Evolutionary conservation across 2,113 vertebrate genomes (phyloP).

Genomic region (Nettapus auritus): DNA sequence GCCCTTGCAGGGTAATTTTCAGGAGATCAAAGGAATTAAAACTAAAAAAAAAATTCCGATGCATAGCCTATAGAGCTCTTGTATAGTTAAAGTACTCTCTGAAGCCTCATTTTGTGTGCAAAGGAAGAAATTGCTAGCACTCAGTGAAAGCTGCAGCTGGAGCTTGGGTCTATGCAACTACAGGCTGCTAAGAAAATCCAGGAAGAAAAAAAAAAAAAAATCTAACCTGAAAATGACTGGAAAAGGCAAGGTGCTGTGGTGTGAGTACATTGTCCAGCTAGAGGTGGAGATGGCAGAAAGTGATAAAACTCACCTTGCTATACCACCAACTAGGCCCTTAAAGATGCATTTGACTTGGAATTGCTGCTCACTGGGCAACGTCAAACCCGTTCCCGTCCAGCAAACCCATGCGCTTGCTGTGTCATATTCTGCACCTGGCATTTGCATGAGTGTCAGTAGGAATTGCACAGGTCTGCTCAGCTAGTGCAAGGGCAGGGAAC

Average conservation of each 20-base stretch:
- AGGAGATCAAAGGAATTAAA: not conserved
- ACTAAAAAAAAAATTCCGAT: not conserved
- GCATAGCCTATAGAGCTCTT: not conserved
- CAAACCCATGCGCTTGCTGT: not conserved
- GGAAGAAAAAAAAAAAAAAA: no score
- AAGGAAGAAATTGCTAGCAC: not conserved
- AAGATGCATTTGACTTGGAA: not conserved
- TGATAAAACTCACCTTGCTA: not conserved
- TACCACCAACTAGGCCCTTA: not conserved
- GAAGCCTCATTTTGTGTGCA: not conserved
- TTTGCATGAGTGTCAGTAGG: not conserved
- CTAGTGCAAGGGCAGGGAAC: not conserved
- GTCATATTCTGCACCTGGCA: not conserved
- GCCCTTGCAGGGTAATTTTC: not conserved
- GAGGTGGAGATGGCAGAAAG: not conserved
- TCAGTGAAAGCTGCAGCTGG: not conserved
- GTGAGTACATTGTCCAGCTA: not conserved
- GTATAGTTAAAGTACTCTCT: not conserved
- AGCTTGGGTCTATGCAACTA: rapidly evolving
- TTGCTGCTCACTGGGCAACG: not conserved
- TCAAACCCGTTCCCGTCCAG: not conserved
- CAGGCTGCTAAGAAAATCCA: not conserved
- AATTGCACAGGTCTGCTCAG: not conserved
- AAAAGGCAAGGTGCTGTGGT: not conserved
- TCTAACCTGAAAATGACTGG: not conserved